These are phyloP conservation scores for Ethmia dodecea DNA, from an alignment of 2,888 invertebrate genomes.

Conservation along the genomic window DNA sequence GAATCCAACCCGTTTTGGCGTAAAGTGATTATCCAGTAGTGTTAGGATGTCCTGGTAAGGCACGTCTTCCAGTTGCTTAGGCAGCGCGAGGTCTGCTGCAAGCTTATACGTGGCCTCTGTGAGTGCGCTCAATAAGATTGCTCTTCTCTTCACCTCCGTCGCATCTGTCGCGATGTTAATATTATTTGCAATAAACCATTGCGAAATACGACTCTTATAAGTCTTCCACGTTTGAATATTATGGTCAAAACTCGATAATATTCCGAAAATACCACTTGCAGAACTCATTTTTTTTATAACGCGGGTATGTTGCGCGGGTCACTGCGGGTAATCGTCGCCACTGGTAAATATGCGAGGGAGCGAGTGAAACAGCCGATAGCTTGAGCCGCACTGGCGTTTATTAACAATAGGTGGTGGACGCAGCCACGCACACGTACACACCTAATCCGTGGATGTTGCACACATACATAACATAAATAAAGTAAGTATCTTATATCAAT, in stretches of 20 bases:
- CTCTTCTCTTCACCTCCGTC: conserved; percentile 11
- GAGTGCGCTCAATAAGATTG: conserved; percentile 19
- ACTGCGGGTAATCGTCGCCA: conserved; percentile 8
- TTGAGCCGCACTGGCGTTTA: not conserved
- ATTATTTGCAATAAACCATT: conserved; percentile 18
- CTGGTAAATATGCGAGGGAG: conserved; percentile 1
- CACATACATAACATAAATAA: not conserved
- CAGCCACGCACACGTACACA: not conserved
- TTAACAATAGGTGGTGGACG: not conserved
- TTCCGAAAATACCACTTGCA: conserved; percentile 7
- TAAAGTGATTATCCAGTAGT: conserved; percentile 25
- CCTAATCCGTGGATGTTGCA: too few relatives aligned
- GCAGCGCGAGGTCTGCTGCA: conserved; percentile 16
- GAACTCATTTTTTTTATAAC: conserved; percentile 2
- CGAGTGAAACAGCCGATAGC: conserved; percentile 3
- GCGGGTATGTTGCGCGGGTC: conserved; percentile 4
- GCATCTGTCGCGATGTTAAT: conserved; percentile 6
- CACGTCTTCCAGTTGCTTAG: conserved; percentile 11
- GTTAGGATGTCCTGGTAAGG: conserved; percentile 16
- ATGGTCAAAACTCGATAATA: conserved; percentile 13
- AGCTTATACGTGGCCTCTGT: conserved; percentile 18
- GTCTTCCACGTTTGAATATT: conserved; percentile 12
- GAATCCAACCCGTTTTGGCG: conserved; percentile 24
- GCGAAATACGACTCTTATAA: conserved; percentile 12
- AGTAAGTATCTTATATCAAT: too few relatives aligned